Evolutionary conservation across 1,140 invertebrate genomes (phyloP).

Genomic region (Caenorhabditis latens): DNA sequence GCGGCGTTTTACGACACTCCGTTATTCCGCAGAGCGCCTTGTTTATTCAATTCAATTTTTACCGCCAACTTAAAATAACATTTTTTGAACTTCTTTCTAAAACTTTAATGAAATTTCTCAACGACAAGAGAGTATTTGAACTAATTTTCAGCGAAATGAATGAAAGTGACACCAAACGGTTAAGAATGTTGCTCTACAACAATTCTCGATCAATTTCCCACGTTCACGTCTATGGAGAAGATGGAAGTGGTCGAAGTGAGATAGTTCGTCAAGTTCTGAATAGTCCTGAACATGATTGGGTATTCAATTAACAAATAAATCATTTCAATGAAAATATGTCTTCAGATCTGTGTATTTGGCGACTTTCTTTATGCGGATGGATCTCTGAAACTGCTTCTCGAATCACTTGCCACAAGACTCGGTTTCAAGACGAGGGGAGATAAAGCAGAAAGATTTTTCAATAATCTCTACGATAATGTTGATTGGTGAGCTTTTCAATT

Average conservation of each 20-base stretch:
- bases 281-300: conserved; percentile 14
- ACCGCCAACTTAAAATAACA: conserved; percentile 1
- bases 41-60: neutral
- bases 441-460: conserved; percentile 14
- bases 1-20: conserved; percentile 13
- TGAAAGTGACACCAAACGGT: neutral
- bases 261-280: conserved; percentile 7
- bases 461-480: neutral
- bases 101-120: neutral
- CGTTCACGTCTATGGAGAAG: conserved; percentile 28
- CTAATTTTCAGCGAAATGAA: conserved; percentile 21
- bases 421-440: conserved; percentile 41
- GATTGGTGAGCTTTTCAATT: neutral
- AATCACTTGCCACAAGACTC: conserved; percentile 6
- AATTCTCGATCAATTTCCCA: neutral
- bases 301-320: neutral
- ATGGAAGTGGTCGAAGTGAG: conserved; percentile 16
- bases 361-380: conserved; percentile 31
- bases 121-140: too few relatives aligned
- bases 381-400: conserved; percentile 13
- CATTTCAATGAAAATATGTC: neutral
- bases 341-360: neutral
- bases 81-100: neutral
- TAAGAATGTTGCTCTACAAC: conserved; percentile 20
- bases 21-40: neutral